phyloP scores from a whole-genome alignment of 1,140 invertebrate species.

The Drosophila erecta region DNA sequence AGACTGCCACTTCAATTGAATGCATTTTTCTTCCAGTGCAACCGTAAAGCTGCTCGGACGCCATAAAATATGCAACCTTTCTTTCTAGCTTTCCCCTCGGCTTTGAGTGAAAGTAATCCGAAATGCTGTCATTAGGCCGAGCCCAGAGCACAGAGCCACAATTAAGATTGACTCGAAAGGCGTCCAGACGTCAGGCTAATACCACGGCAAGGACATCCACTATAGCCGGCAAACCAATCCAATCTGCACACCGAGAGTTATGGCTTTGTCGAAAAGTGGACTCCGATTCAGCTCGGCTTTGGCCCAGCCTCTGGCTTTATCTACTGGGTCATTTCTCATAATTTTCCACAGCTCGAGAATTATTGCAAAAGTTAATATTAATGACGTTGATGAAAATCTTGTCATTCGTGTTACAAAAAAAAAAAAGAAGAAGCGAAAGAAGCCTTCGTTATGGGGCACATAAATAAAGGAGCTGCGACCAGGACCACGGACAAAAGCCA shows the following conservation, averaged over 20 bases:
- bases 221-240: conserved; percentile 39
- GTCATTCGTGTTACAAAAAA: conserved; percentile 73
- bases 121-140: conserved; percentile 75
- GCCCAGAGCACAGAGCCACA: conserved; percentile 46
- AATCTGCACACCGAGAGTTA: conserved; percentile 59
- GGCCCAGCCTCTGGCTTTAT: conserved; percentile 47
- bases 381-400: conserved; percentile 84
- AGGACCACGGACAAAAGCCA: conserved; percentile 62
- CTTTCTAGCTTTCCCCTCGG: conserved; percentile 12
- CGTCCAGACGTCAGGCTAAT: conserved; percentile 54
- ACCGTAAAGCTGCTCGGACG: conserved; percentile 45
- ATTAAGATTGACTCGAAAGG: conserved; percentile 78
- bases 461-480: conserved; percentile 65
- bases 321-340: conserved; percentile 80
- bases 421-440: conserved; percentile 39
- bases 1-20: too few relatives aligned
- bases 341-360: conserved; percentile 78
- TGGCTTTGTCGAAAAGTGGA: conserved; percentile 73
- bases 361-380: conserved; percentile 84
- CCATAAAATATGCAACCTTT: conserved; percentile 74
- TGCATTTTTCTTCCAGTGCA: conserved; percentile 2
- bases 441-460: conserved; percentile 61
- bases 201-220: conserved; percentile 38
- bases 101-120: conserved; percentile 78
- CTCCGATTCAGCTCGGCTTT: conserved; percentile 27